Evolutionary conservation across 2,113 vertebrate genomes (phyloP).

Genomic region (Brevimyrus niger): DNA sequence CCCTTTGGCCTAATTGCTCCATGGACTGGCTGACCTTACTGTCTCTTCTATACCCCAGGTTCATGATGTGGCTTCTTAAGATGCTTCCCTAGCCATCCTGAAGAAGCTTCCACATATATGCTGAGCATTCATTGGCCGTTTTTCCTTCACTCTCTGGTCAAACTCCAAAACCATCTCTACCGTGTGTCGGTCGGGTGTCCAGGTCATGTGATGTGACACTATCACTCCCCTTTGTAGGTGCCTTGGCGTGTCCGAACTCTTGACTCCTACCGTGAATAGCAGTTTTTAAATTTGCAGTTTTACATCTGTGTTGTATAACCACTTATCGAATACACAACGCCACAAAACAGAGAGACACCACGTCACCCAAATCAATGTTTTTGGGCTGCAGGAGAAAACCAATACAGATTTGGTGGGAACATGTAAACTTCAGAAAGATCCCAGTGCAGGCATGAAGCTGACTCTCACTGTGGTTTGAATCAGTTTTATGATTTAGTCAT

Average conservation of each 20-base stretch:
- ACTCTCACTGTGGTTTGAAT: not conserved
- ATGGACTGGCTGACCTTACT: not conserved
- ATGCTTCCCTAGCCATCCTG: not conserved
- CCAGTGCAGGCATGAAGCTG: not conserved
- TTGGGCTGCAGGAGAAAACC: not conserved
- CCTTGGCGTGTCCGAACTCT: not conserved
- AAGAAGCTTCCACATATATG: not conserved
- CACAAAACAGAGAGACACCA: not conserved
- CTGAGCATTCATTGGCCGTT: not conserved
- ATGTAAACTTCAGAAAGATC: not conserved
- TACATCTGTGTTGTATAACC: not conserved
- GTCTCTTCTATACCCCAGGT: not conserved
- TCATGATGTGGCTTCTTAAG: not conserved
- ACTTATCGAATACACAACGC: not conserved
- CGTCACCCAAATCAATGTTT: not conserved
- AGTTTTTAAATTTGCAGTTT: not conserved
- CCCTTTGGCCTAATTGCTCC: not conserved
- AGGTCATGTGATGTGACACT: not conserved
- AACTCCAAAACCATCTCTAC: not conserved
- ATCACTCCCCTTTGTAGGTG: not conserved
- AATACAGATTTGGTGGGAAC: not conserved
- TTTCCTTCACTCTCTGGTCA: not conserved
- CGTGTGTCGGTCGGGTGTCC: not conserved
- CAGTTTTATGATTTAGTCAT: not conserved
- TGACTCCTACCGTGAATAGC: not conserved